Evolutionary conservation across 30 jellyfish, hydroid and myxozoan species (phyloP), one percentile per base, ranked within the genome.

Genomic region (Pseudorhiza aurosa): DNA sequence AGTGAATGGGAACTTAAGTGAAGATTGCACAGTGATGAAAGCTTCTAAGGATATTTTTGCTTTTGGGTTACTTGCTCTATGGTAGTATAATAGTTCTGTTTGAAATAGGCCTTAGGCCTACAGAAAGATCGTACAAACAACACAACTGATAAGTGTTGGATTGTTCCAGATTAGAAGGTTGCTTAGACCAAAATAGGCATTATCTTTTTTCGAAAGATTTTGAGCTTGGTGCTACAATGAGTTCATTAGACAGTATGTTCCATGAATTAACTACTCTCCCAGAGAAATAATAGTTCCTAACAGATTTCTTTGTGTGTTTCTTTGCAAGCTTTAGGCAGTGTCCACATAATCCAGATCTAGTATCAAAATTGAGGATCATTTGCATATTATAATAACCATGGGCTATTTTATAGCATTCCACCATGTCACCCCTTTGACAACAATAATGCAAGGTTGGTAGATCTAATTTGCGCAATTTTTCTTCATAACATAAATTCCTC

Each of bases 391-490:
- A 68, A 35, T n/a, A 21, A 14, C 69, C 70, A 26, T 68, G 40
- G 50, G 37, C 58, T 26, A 45, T 28, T 70, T 84, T 84, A 33
- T 2, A 84, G n/a, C 39, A 37, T 44, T 58, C 88, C 31, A 84
- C 75, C 77, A 72, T 51, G 45, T 82, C 87, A 9, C 81, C 70
- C 37, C 87, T 49, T 10, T 39, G 25, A 50, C 78, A 47, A 30
- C 89, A 36, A 68, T 19, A 58, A 8, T 17, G 17, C 47, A 84
- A 56, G 9, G 95, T 9, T 12, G 85, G 81, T 18, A 71, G 58
- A 17, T 71, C 45, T 21, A 71, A 29, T 17, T 17, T 18, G 14
- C 45, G 62, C 40, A 83, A 39, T 44, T 88, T 1, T 30, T 85
- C 68, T 37, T 72, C 47, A 63, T 73, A 85, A 2, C 18, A 1